Percentiles rank a stretch among this genome's conserved stretches.
phyloP scores from a whole-genome alignment of 2,113 vertebrate species.

The Brachypodius melanocephalos region DNA sequence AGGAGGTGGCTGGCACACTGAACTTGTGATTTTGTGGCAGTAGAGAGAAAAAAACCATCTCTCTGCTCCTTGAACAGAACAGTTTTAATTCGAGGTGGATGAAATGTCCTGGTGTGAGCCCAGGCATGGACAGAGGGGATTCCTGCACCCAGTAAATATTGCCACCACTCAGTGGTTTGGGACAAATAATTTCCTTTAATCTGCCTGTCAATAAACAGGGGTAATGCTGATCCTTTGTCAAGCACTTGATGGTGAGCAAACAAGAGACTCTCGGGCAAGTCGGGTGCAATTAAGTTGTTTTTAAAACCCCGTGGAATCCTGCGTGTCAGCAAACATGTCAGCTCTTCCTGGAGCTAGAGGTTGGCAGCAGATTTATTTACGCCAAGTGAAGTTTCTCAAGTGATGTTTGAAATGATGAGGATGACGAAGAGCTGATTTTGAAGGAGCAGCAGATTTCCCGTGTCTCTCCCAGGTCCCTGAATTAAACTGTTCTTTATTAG shows the following conservation, averaged over 20 bases:
- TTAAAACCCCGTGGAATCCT: not conserved
- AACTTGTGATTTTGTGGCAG: fast-evolving
- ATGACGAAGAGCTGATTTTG: not conserved
- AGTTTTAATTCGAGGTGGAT: not conserved
- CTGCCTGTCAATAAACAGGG: not conserved
- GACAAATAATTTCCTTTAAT: not conserved
- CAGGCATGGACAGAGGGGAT: not conserved
- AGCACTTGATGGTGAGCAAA: not conserved
- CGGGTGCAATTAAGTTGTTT: not conserved
- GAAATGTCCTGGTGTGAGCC: not conserved
- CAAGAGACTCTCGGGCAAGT: not conserved
- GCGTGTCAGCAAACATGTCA: not conserved
- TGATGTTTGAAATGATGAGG: not conserved
- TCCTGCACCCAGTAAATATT: not conserved
- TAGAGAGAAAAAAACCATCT: not conserved
- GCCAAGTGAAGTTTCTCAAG: not conserved
- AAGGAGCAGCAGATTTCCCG: not conserved
- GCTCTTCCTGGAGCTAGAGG: not conserved
- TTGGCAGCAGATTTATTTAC: not conserved
- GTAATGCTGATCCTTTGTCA: not conserved
- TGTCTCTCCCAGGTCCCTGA: fast-evolving
- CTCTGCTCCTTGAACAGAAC: not conserved
- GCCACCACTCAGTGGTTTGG: not conserved
- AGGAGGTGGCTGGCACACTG: fast-evolving
- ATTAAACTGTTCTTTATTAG: not conserved